A percentile compares a stretch with the other conserved stretches of the same genome.
Conservation (phyloP, 2,797 vertebrate genomes). For the Parauchenoglanis punctatus region DNA sequence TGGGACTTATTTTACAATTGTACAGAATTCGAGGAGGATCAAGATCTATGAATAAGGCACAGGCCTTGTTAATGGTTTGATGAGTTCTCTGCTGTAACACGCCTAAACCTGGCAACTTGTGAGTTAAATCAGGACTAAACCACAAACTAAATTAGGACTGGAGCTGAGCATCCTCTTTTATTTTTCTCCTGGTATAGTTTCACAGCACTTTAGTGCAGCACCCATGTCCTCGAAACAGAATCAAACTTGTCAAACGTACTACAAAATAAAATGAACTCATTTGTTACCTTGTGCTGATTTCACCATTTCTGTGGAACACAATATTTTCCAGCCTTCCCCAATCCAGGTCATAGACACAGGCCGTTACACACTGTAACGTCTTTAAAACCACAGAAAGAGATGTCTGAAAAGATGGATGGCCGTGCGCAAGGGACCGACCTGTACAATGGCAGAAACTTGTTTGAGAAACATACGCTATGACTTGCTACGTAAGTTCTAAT, state of each 20-base stretch:
- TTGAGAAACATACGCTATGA: slow-evolving; percentile 89
- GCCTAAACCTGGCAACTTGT: not conserved
- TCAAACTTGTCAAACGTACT: not conserved
- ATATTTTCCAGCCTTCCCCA: slow-evolving; percentile 72
- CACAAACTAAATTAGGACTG: no score
- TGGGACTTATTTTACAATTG: slow-evolving; percentile 11
- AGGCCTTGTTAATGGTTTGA: not conserved
- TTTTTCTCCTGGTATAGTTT: not conserved
- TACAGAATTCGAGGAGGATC: slow-evolving; percentile 8
- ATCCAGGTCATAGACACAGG: slow-evolving; percentile 72
- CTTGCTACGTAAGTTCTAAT: slow-evolving; percentile 87
- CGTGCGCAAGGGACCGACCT: slow-evolving; percentile 71
- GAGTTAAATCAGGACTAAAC: not conserved
- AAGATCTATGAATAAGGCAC: not conserved
- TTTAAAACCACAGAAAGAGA: slow-evolving; percentile 72
- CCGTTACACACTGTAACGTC: slow-evolving; percentile 72
- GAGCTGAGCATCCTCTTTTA: not conserved
- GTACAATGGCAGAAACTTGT: slow-evolving; percentile 87
- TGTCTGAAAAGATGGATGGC: slow-evolving; percentile 73
- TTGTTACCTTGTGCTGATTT: slow-evolving; percentile 67
- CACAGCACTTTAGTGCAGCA: not conserved
- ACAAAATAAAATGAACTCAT: not conserved
- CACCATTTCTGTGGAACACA: slow-evolving; percentile 73
- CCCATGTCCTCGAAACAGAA: not conserved
- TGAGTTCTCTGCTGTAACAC: not conserved